Evolutionary conservation across 2,888 invertebrate species (phyloP), one percentile per base, ranked within the genome.

Genomic region (Plagiodera versicolora): DNA sequence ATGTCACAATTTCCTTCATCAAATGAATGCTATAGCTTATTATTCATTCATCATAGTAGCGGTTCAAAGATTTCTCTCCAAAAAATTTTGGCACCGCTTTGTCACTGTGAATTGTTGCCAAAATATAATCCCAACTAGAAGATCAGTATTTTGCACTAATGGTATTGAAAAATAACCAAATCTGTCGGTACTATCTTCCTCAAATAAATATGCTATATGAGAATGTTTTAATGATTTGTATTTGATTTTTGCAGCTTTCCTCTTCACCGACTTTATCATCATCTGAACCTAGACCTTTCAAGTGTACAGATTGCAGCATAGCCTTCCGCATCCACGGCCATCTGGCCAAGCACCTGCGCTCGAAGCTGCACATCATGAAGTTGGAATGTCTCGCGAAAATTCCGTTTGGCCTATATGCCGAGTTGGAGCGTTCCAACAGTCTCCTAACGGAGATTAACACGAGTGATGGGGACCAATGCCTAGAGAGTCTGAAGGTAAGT

Each of bases 261-360:
- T 77, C 81, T 18, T 79, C 80, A 8, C 80, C 91, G 9, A 89
- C 94, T 55, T 83, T 89, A 8, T 91, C 92, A 0, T 90, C 92
- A 11, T 90, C 90, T 67, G 97, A 98, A 81, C 98, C 98, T 1
- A 86, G 98, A 53, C 97, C 98, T 16, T 98, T 97, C 79, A 93
- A 95, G 75, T 98, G 98, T 82, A 89, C 89, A 17, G 96, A 98
- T 77, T 98, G 98, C 79, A 94, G 93, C 77, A 93, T 95, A 70
- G 97, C 96, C 8, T 98, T 99, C 79, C 86, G 95, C 71, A 97
- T 97, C 74, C 97, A 96, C 75, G 98, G 98, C 0, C 98, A 98
- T 80, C 83, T 99, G 73, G 96, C 97, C 0, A 98, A 98, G 80
- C 98, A 99, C 83, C 84, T 98, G 63, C 88, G 98, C 58, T 95